Percentiles rank a stretch among this genome's conserved stretches.
Evolutionary conservation across 2,888 invertebrate genomes (phyloP).

Genomic region (Phyllotreta cruciferae): DNA sequence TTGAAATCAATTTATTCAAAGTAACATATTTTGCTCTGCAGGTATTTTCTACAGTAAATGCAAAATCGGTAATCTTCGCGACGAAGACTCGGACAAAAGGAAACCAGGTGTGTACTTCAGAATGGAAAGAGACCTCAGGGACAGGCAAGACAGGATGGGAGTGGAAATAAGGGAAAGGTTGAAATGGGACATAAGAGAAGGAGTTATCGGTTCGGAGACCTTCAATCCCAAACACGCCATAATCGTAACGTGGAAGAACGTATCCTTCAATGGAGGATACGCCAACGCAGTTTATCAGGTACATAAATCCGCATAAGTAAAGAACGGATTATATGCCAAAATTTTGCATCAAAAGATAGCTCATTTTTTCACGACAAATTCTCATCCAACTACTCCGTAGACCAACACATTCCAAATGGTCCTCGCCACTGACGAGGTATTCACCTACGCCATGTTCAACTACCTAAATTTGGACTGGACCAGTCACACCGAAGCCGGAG

Average conservation of each 20-base stretch:
- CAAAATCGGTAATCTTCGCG: constrained; percentile 66
- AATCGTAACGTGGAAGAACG: constrained; percentile 95
- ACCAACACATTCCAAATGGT: constrained; percentile 97
- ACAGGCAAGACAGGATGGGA: constrained; percentile 81
- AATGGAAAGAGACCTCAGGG: constrained; percentile 73
- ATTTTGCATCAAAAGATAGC: too few relatives aligned
- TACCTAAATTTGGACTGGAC: constrained; percentile 92
- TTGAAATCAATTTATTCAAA: neutral
- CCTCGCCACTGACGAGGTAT: constrained; percentile 90
- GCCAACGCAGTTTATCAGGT: constrained; percentile 46
- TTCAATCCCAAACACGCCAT: constrained; percentile 91
- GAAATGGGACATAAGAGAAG: constrained; percentile 88
- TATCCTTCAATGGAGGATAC: constrained; percentile 90
- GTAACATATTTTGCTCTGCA: neutral
- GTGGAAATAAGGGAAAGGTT: constrained; percentile 85
- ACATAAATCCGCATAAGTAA: constrained; percentile 17
- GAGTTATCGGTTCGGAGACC: constrained; percentile 88
- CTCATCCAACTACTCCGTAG: constrained; percentile 58
- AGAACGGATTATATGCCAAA: too few relatives aligned
- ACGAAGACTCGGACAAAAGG: constrained; percentile 77
- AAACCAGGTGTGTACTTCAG: constrained; percentile 84
- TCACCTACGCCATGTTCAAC: constrained; percentile 95
- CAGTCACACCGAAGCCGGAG: constrained; percentile 89
- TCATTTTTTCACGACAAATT: too few relatives aligned
- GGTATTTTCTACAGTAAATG: constrained; percentile 87